A percentile compares a stretch with the other conserved stretches of the same genome.
These are phyloP conservation scores for Ferrisia virgata DNA, from an alignment of 2,888 invertebrate species.

Conservation along the genomic window DNA sequence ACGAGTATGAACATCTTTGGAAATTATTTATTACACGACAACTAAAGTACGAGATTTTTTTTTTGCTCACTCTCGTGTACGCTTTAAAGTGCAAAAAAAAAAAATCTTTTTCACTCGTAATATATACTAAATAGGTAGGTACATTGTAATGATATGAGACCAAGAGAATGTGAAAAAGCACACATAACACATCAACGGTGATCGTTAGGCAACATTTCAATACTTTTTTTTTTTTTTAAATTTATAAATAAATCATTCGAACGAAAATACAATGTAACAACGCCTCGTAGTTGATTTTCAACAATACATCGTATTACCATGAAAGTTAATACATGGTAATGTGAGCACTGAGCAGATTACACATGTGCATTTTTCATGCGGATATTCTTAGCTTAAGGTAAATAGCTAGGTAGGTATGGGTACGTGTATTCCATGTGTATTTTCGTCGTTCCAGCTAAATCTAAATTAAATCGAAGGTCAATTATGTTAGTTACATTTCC, in stretches of 20 bases:
- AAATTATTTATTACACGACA: too few species aligned
- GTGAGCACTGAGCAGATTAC: neutral
- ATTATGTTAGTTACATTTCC: neutral
- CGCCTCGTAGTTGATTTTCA: neutral
- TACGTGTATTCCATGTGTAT: neutral
- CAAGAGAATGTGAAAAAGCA: slow-evolving; percentile 8
- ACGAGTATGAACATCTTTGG: neutral
- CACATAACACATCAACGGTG: slow-evolving; percentile 17
- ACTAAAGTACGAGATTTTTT: neutral
- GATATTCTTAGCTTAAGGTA: neutral
- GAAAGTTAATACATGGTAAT: slow-evolving; percentile 10
- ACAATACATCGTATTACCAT: neutral
- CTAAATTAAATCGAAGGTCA: slow-evolving; percentile 7
- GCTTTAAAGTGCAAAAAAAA: neutral
- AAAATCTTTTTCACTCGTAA: neutral
- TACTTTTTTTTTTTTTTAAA: neutral
- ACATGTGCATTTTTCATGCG: slow-evolving; percentile 1
- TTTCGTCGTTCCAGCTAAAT: neutral
- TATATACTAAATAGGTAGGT: too few species aligned
- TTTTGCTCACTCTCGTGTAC: neutral
- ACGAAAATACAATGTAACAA: neutral
- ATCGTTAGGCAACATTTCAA: neutral
- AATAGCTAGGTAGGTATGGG: neutral
- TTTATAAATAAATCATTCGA: slow-evolving; percentile 4
- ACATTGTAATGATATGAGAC: neutral